Evolutionary conservation across 2,797 vertebrate species (phyloP), one percentile per base, ranked within the genome.

Genomic region (Apogon talboti): DNA sequence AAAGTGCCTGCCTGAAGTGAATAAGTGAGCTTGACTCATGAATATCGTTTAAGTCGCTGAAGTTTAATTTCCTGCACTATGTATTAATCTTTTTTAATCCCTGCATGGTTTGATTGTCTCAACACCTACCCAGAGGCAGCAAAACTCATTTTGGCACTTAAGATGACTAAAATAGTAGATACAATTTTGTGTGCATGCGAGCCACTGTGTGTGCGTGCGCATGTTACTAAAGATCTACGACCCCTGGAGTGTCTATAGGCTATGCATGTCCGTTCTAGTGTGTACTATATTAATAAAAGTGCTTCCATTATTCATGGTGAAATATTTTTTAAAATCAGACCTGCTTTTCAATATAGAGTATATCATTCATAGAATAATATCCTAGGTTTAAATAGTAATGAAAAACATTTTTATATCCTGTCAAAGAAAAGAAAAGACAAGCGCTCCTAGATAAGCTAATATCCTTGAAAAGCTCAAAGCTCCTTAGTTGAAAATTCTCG

Each of bases 21-120:
- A 89, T 83, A 89, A 82, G 80, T 81, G 79, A 86, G 86, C 85
- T 78, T 62, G 55, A 60, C 88, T 92, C 90, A 91, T 92, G 92
- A 94, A 93, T 93, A 91, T 91, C 78, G 76, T 89, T 90, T 86
- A 86, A 91, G 85, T 91, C 84, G 76, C 87, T 88, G 82, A 92
- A 90, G 89, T 93, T 94, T 93, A 93, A 94, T 94, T 94, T 95
- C 94, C 94, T 94, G 92, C 82, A 55, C 89, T 89, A 74, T 87
- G 85, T 92, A 92, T 92, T 91, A 90, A 93, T 93, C 85, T 91
- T 89, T 89, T 90, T 89, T 86, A 90, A 91, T 91, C 87, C 89
- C 82, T 85, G 85, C 86, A 84, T 86, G 86, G 84, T 89, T 89
- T 88, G 86, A 90, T 91, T 92, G 88, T 91, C 85, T 90, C 79